Evolutionary conservation across 2,113 vertebrate species (phyloP).

Genomic region (Pyxicephalus adspersus): DNA sequence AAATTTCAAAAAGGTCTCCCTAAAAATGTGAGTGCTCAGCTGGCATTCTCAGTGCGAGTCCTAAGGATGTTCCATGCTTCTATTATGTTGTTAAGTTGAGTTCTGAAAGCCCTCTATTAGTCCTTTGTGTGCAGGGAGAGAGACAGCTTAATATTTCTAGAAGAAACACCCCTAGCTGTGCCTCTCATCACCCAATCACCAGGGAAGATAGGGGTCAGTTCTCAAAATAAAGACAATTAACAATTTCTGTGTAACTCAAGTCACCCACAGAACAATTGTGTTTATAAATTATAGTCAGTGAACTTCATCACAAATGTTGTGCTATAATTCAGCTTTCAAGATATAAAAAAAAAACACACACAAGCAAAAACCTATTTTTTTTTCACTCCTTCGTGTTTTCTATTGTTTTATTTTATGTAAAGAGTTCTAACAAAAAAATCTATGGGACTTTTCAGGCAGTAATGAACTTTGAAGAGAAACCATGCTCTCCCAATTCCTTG

Average conservation of each 20-base stretch:
- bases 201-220: neutral
- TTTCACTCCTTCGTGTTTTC: too few species aligned
- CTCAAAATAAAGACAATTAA: neutral
- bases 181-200: neutral
- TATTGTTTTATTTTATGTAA: too few species aligned
- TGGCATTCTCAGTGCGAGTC: neutral
- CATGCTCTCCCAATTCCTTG: too few species aligned
- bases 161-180: conserved; percentile 12
- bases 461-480: too few species aligned
- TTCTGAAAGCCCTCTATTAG: conserved; percentile 29
- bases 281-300: neutral
- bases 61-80: neutral
- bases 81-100: conserved; percentile 21
- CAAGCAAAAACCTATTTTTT: too few species aligned
- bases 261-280: neutral
- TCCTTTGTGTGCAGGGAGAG: neutral
- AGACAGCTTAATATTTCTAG: neutral
- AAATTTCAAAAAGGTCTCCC: neutral
- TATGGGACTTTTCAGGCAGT: too few species aligned
- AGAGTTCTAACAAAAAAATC: too few species aligned
- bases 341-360: too few species aligned
- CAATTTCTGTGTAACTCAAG: neutral
- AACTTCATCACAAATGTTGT: neutral
- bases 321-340: neutral
- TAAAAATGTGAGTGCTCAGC: neutral